These are phyloP conservation scores for Hyposoter dolosus DNA, from an alignment of 2,888 invertebrate genomes.

Conservation along the genomic window DNA sequence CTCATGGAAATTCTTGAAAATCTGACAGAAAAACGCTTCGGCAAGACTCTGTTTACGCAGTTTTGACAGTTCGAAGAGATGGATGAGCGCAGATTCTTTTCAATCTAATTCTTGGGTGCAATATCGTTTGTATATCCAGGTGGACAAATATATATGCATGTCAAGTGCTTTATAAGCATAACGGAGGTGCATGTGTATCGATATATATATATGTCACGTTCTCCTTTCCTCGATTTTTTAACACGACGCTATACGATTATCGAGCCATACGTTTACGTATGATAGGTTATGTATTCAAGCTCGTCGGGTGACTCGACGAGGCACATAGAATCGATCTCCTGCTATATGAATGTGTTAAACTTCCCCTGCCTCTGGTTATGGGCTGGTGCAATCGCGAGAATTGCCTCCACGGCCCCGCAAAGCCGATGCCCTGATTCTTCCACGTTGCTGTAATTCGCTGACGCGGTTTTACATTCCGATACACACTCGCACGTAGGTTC, in stretches of 20 bases:
- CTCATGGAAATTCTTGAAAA: too few relatives aligned
- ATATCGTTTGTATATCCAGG: background rate
- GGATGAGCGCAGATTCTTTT: background rate
- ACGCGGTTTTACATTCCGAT: constrained; percentile 44
- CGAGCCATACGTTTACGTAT: constrained; percentile 21
- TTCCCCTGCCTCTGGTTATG: constrained; percentile 14
- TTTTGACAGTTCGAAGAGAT: background rate
- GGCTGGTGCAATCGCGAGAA: constrained; percentile 40
- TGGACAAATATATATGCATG: background rate
- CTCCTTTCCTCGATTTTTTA: constrained; percentile 55
- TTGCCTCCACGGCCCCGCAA: constrained; percentile 48
- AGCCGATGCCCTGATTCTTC: constrained; percentile 65
- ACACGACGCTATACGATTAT: constrained; percentile 18
- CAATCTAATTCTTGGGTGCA: background rate
- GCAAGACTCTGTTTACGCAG: background rate
- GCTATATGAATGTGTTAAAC: constrained; percentile 47
- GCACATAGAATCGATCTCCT: constrained; percentile 60
- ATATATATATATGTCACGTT: constrained; percentile 56
- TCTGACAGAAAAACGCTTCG: too few relatives aligned
- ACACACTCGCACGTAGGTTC: background rate
- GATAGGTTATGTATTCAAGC: constrained; percentile 44
- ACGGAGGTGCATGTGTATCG: constrained; percentile 12
- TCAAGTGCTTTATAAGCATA: constrained; percentile 44
- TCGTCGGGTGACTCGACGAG: constrained; percentile 39
- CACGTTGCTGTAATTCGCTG: constrained; percentile 60